Base-by-base conservation (phyloP, 2,888 invertebrate genomes). In the Standfussiana lucernea region DNA sequence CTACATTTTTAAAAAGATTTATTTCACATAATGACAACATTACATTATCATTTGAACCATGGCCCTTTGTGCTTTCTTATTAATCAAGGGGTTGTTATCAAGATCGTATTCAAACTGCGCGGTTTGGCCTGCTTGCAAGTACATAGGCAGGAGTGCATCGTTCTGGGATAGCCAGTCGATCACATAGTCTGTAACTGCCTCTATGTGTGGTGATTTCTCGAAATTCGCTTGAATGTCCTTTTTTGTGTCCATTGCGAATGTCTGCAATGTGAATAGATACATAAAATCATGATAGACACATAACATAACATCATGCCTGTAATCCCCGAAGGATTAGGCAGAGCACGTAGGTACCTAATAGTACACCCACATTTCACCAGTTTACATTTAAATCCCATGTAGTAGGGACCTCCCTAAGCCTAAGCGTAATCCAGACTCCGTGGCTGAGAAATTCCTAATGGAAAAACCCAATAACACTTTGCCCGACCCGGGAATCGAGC, bases 151-250 rank as follows among this genome's bases (percentile, higher is more conserved):
- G 1, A 95, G 80, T 0, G 92, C 77, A 2, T 95, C 95, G 77
- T 95, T 92, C 2, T 94, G 93, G 0, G 93, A 91, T 0, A 96
- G 85, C 96, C 96, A 96, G 8, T 94, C 94, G 5, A 96, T 89
- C 0, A 96, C 93, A 82, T 93, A 95, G 11, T 94, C 93, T 0
- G 93, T 93, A 24, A 96, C 95, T 1, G 94, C 93, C 75, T 93
- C 94, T 7, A 94, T 88, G 71, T 96, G 92, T 0, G 93, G 91
- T 0, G 95, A 93, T 42, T 93, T 93, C 69, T 94, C 93, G 77
- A 95, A 94, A 18, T 91, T 92, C 1, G 92, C 90, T 28, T 91
- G 93, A n/a, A 95, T 88, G 8, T 84, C 77, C 21, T 87, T 50
- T 61, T 89, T 91, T 0, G 84, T 81, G 61, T 84, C 75, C 62